Evolutionary conservation across 2,113 vertebrate species (phyloP), one percentile per base, ranked within the genome.

Genomic region (Pluvianellus socialis): DNA sequence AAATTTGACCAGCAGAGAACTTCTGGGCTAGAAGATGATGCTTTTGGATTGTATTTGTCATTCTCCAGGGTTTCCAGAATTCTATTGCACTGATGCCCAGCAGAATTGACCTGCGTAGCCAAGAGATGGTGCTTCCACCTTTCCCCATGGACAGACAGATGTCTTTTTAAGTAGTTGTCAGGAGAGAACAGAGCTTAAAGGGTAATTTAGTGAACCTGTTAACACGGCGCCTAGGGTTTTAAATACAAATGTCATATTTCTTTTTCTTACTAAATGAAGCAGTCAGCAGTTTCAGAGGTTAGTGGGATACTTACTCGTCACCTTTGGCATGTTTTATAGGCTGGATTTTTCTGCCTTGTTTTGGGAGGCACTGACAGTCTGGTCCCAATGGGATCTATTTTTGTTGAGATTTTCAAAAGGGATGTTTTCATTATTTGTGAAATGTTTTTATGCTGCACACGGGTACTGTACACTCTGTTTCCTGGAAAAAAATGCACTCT

Each of bases 361-460:
- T 97, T 95, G 87, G 95, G 95, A 97, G 97, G 96, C 95, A 96
- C 93, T 97, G 95, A 90, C 93, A 92, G 89, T 97, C 96, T 97
- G 97, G 82, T 97, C 96, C 96, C 96, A 96, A 92, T 97, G 97
- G 96, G 96, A 97, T 97, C 95, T 91, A 58, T 94, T 96, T 97
- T 94, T 95, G 95, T 96, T 97, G 92, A 94, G 81, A 89, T 95
- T 96, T 97, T 97, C 96, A 97, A 88, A 93, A 97, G 89, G 84
- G 80, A 94, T 96, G 87, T 84, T 92, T 97, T 90, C 91, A 88
- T 96, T 97, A 79, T 97, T 98, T 92, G 77, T 97, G 87, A 98
- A 94, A 96, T 86, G 96, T 95, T 97, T 98, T 71, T 97, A 89
- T 98, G 91, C 95, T 97, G 91, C 86, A 91, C 74, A 94, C 16